Evolutionary conservation across 2,888 invertebrate genomes (phyloP), one percentile per base, ranked within the genome.

Genomic region (Ormyrus labotus): DNA sequence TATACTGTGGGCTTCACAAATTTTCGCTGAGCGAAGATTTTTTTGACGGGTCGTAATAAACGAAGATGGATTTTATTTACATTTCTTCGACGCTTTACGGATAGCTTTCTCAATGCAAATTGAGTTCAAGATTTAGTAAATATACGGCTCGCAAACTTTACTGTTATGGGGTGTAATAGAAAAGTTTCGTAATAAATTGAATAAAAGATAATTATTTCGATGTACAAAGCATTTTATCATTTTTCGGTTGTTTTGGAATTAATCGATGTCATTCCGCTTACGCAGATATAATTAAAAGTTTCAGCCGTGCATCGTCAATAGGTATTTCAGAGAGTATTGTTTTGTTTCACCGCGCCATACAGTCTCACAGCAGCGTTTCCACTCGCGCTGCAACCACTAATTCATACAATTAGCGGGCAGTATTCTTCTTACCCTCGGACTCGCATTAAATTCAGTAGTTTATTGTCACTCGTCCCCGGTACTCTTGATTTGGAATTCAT

Each of bases 71-170:
- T 60, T 48, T 50, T 60, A 58, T 58, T 71, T 71, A 61, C 11
- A 13, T 60, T n/a, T 60, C 61, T 50, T 60, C 50, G 13, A 60
- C 6, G 55, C 65, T 64, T 64, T 57, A 65, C 50, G 73, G 47
- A 6, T 9, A 60, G 34, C 50, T 68, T 11, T 68, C 13, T n/a
- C 55, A n/a, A 68, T 68, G 68, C 68, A 68, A 50, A 68, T 68
- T 10, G 19, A 68, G 47, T 3, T 45, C 11, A 45, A 45, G 55
- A 6, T 53, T 55, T 10, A 13, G 45, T 55, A 67, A 51, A 53
- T 67, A 65, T 13, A 45, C 51, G 51, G 57, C 19, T 19, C 19
- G 19, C 1, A 19, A 19, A 19, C 19, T 19, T 19, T 19, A 19
- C 19, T 19, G 19, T 19, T 19, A 19, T 19, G 19, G 19, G 19